Evolutionary conservation across 2,888 invertebrate species (phyloP).

Genomic region (Drosophila cognata): DNA sequence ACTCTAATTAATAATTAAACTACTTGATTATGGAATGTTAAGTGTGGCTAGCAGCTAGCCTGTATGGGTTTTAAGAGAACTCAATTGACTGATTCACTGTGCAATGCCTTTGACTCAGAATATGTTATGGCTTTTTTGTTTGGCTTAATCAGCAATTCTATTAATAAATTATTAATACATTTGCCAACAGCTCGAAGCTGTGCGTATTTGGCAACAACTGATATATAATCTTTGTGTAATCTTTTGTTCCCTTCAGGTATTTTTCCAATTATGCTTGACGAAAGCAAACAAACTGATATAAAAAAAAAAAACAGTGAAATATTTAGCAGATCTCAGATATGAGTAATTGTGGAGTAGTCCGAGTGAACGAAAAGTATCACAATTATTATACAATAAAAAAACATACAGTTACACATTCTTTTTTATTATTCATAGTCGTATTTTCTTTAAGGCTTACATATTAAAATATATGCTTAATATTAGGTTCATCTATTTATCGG

Average conservation of each 20-base stretch:
- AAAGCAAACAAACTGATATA: slow-evolving; percentile 8
- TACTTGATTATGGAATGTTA: slow-evolving; percentile 2
- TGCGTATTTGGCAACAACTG: slow-evolving; percentile 40
- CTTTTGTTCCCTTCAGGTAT: slow-evolving; percentile 1
- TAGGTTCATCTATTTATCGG: slow-evolving; percentile 74
- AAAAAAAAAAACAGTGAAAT: neutral
- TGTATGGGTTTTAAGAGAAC: slow-evolving; percentile 9
- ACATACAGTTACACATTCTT: slow-evolving; percentile 65
- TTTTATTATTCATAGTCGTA: slow-evolving; percentile 77
- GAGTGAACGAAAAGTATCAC: neutral
- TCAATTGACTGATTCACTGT: slow-evolving; percentile 37
- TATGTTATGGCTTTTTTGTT: neutral
- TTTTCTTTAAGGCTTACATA: slow-evolving; percentile 81
- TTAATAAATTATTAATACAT: slow-evolving; percentile 66
- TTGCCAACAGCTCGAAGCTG: slow-evolving; percentile 4
- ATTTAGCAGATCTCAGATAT: neutral
- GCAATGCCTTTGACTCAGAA: slow-evolving; percentile 34
- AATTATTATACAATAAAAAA: neutral
- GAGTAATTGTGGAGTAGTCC: neutral
- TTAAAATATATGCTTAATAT: slow-evolving; percentile 77
- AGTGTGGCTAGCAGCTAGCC: slow-evolving; percentile 8
- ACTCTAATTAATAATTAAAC: slow-evolving; percentile 3
- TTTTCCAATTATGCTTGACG: slow-evolving; percentile 37
- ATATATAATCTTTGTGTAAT: slow-evolving; percentile 12
- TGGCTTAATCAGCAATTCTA: slow-evolving; percentile 69